Conservation (phyloP, 2,797 vertebrate genomes). For the Trachops cirrhosus region DNA sequence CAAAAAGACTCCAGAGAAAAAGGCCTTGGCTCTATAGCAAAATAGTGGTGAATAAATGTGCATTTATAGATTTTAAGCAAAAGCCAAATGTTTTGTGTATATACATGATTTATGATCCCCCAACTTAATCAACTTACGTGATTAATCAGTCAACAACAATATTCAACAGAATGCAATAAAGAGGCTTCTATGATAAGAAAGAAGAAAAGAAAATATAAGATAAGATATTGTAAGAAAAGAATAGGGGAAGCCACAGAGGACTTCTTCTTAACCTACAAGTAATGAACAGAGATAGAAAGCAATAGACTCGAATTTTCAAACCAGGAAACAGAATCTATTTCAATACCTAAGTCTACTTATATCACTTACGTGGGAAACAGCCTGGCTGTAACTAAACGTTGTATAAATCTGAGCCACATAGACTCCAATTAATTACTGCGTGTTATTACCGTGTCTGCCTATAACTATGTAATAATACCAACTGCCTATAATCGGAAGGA, state of each 20-base stretch:
- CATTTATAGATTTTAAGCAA: background rate
- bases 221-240: background rate
- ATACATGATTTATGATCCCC: background rate
- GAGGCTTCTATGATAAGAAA: background rate
- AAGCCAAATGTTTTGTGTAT: background rate
- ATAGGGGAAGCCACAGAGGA: constrained; percentile 44
- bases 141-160: constrained; percentile 4
- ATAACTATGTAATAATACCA: constrained; percentile 62
- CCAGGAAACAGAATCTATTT: constrained; percentile 66
- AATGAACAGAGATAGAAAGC: constrained; percentile 73
- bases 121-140: background rate
- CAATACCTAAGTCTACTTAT: constrained; percentile 43
- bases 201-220: background rate
- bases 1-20: background rate
- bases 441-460: constrained; percentile 60
- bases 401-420: constrained; percentile 53
- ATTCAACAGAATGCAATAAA: background rate
- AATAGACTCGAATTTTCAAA: constrained; percentile 45
- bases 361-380: background rate
- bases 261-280: constrained; percentile 60
- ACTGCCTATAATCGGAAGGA: constrained; percentile 66
- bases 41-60: background rate
- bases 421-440: constrained; percentile 73
- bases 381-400: constrained; percentile 36
- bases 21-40: background rate